phyloP scores from a whole-genome alignment of 2,797 vertebrate species.

The Lophius americanus region DNA sequence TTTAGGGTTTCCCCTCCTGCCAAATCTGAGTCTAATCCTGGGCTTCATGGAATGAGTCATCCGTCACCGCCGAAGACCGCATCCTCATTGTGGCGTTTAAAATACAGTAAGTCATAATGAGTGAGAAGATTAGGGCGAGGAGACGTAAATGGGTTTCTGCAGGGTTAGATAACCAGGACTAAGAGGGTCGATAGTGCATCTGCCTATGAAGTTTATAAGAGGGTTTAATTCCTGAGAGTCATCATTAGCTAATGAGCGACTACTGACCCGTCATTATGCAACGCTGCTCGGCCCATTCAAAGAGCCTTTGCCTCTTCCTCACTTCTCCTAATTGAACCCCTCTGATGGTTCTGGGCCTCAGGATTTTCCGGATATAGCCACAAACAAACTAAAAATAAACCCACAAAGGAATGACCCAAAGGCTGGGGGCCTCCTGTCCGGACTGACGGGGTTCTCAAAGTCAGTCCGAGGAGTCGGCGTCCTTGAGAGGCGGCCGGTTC shows the following conservation, averaged over 20 bases:
- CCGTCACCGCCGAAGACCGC: neutral
- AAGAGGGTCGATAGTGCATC: constrained; percentile 19
- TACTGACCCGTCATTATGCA: constrained; percentile 52
- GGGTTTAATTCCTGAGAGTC: constrained; percentile 52
- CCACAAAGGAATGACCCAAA: constrained; percentile 50
- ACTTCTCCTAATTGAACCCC: constrained; percentile 52
- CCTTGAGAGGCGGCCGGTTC: constrained; percentile 57
- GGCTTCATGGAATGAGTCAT: constrained; percentile 12
- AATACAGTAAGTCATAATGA: constrained; percentile 7
- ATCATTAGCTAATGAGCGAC: constrained; percentile 62
- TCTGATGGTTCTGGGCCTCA: constrained; percentile 50
- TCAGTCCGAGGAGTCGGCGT: constrained; percentile 54
- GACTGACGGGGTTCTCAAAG: constrained; percentile 37
- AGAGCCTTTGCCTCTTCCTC: constrained; percentile 28
- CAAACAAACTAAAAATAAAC: constrained; percentile 71
- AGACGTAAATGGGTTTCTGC: constrained; percentile 12
- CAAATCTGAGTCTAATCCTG: too few species aligned
- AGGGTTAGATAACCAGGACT: neutral
- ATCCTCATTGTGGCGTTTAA: constrained; percentile 24
- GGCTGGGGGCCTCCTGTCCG: constrained; percentile 31
- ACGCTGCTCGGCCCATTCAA: constrained; percentile 18
- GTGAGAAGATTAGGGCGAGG: constrained; percentile 10
- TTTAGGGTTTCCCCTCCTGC: too few species aligned
- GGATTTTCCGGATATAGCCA: constrained; percentile 57
- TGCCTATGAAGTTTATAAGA: constrained; percentile 38